These are phyloP conservation scores for Zoroaster sp. DNA, from an alignment of 53 echinoderm and acorn worm genomes.

Conservation along the genomic window DNA sequence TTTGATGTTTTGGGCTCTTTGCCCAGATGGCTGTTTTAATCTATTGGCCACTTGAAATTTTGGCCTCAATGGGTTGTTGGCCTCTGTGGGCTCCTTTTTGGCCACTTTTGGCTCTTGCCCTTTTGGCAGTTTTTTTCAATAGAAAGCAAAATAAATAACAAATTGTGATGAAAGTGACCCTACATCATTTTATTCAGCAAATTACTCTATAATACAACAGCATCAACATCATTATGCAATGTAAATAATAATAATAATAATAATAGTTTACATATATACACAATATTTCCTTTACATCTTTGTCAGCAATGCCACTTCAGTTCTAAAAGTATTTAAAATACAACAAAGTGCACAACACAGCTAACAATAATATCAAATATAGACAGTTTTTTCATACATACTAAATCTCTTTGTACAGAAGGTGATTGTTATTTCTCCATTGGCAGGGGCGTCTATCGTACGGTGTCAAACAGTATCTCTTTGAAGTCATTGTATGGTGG, in stretches of 20 bases:
- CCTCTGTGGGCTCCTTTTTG: no score
- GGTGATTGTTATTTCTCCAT: not conserved
- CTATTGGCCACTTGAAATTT: no score
- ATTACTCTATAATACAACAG: no score
- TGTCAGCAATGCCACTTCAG: not conserved
- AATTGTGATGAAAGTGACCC: no score
- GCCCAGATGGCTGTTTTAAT: no score
- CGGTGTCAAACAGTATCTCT: conserved; percentile 29
- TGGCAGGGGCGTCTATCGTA: not conserved
- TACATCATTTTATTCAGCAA: no score
- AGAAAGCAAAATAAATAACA: not conserved
- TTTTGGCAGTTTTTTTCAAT: no score
- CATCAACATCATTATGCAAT: not conserved
- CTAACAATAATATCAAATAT: conserved; percentile 39
- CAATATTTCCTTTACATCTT: conserved; percentile 2
- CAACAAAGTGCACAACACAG: conserved; percentile 13
- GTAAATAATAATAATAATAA: not conserved
- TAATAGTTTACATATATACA: conserved; percentile 42
- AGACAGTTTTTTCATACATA: conserved; percentile 36
- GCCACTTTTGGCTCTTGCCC: no score
- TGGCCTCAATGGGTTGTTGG: no score
- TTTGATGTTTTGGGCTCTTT: no score
- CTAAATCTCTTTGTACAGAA: conserved; percentile 33
- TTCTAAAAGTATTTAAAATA: conserved; percentile 48
- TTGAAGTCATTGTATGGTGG: conserved; percentile 51